A percentile compares a stretch with the other conserved stretches of the same genome.
Evolutionary conservation across 2,888 invertebrate genomes (phyloP).

Genomic region (Schizotus pectinicornis): DNA sequence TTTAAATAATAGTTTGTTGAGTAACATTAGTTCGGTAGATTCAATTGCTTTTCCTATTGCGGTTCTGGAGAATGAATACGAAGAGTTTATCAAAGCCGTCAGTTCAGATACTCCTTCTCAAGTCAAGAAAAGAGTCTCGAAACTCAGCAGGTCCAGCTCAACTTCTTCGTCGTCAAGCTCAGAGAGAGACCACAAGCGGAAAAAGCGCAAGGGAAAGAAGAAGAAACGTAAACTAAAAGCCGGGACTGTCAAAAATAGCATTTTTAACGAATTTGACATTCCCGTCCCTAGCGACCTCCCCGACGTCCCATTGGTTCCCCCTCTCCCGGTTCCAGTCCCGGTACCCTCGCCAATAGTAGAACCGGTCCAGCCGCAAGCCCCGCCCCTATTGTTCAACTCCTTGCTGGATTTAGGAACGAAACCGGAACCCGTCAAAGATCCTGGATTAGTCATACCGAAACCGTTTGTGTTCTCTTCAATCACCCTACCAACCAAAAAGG

Average conservation of each 20-base stretch:
- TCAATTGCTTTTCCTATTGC: conserved; percentile 27
- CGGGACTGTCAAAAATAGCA: conserved; percentile 7
- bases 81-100: conserved; percentile 66
- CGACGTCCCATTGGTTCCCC: conserved; percentile 10
- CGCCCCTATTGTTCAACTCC: conserved; percentile 2
- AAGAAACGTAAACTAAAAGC: conserved; percentile 7
- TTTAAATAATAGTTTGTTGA: conserved; percentile 20
- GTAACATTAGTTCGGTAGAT: conserved; percentile 15
- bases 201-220: conserved; percentile 20
- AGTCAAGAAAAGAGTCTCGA: conserved; percentile 8
- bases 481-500: conserved; percentile 44
- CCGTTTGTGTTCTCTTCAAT: conserved; percentile 45
- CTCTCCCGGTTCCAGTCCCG: conserved; percentile 23
- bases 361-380: conserved; percentile 1
- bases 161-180: conserved; percentile 13
- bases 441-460: conserved; percentile 13
- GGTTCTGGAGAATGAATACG: conserved; percentile 60
- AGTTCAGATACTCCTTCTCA: conserved; percentile 48
- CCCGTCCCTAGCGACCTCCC: conserved; percentile 26
- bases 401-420: background rate
- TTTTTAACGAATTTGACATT: conserved; percentile 28
- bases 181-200: conserved; percentile 13
- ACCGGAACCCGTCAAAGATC: conserved; percentile 3
- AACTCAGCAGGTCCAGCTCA: conserved; percentile 7
- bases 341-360: conserved; percentile 22